phyloP scores from a whole-genome alignment of 2,797 vertebrate genomes.

The Philypnodon macrostomus region DNA sequence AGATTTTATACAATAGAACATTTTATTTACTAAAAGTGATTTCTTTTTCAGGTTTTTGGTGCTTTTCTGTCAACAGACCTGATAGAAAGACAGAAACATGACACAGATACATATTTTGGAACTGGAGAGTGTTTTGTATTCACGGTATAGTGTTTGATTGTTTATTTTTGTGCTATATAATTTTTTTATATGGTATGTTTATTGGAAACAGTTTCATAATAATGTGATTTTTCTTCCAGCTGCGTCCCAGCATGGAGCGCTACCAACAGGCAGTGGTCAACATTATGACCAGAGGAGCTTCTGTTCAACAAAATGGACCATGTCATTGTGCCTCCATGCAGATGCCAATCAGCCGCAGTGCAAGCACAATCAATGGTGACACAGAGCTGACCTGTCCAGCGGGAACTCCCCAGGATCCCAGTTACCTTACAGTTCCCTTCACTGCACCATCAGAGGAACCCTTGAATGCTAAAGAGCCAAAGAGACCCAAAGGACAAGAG shows the following conservation, averaged over 20 bases:
- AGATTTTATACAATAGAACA: no score
- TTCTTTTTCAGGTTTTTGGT: conserved; percentile 76
- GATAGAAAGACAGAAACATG: conserved; percentile 73
- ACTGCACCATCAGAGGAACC: conserved; percentile 31
- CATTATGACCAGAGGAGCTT: conserved; percentile 67
- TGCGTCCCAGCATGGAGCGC: conserved; percentile 80
- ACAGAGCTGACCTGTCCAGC: conserved; percentile 39
- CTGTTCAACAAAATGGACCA: conserved; percentile 39
- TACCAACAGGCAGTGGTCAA: conserved; percentile 83
- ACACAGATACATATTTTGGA: conserved; percentile 76
- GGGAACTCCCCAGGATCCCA: conserved; percentile 56
- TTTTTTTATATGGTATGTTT: background rate
- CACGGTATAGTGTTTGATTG: conserved; percentile 66
- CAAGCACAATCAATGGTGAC: background rate
- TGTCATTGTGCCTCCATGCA: conserved; percentile 27
- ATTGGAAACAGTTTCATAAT: conserved; percentile 3
- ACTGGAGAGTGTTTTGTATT: conserved; percentile 89
- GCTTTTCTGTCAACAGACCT: conserved; percentile 84
- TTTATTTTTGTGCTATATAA: background rate
- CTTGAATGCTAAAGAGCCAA: conserved; percentile 54
- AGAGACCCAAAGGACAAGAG: conserved; percentile 60
- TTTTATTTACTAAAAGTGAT: background rate
- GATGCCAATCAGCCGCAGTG: conserved; percentile 26
- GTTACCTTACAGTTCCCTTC: conserved; percentile 57
- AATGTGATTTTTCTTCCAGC: conserved; percentile 60